Evolutionary conservation across 2,797 vertebrate genomes (phyloP).

Genomic region (Alauda arvensis): DNA sequence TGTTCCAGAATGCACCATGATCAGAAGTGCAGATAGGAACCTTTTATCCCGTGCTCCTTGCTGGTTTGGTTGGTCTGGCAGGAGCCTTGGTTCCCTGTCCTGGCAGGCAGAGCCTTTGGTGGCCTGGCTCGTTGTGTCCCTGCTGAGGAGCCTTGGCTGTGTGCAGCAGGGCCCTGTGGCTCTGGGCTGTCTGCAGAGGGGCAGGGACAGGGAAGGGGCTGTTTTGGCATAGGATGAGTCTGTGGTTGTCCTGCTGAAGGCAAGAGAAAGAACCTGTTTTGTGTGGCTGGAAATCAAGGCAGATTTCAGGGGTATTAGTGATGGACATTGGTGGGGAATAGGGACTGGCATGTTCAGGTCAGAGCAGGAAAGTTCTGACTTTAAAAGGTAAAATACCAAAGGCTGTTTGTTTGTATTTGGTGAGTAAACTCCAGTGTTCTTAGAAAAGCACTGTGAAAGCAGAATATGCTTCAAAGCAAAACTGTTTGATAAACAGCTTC

Average conservation of each 20-base stretch:
- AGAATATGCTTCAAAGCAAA: neutral
- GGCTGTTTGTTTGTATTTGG: neutral
- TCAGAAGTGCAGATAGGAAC: neutral
- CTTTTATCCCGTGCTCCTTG: neutral
- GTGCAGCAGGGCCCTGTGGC: neutral
- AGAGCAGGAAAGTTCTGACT: neutral
- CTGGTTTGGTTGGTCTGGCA: neutral
- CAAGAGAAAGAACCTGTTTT: neutral
- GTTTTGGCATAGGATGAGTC: neutral
- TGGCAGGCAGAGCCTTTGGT: neutral
- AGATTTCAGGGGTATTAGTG: neutral
- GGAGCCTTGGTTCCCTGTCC: neutral
- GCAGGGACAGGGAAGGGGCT: neutral
- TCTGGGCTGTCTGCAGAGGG: neutral
- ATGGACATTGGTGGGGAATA: neutral
- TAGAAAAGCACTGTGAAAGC: neutral
- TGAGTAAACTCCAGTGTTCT: neutral
- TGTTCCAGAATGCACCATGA: neutral
- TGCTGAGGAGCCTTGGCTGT: neutral
- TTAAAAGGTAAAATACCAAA: neutral
- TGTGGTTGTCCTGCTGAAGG: neutral
- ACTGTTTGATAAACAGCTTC: neutral
- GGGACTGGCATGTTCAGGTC: neutral
- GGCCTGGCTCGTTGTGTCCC: neutral
- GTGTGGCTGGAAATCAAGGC: neutral